Conservation (phyloP, 2,797 vertebrate genomes). For the Hapalemur alaotrensis region DNA sequence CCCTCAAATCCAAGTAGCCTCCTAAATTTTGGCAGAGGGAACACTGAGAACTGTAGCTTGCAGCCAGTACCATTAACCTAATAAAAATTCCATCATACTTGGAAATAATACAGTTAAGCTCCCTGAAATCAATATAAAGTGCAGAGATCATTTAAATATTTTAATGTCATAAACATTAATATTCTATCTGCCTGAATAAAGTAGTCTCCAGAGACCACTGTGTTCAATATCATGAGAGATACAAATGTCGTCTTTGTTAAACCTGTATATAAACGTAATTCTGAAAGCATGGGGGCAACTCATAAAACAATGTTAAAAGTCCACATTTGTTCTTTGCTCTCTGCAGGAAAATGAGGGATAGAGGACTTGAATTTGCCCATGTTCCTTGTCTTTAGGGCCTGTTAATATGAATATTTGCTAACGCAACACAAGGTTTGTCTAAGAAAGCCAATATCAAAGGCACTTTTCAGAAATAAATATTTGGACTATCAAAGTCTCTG, state of each 20-base stretch:
- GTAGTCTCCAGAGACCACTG: neutral
- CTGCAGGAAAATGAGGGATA: neutral
- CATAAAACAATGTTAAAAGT: neutral
- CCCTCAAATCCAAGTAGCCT: neutral
- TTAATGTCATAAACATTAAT: conserved; percentile 17
- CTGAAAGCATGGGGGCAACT: neutral
- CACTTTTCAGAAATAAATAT: conserved; percentile 20
- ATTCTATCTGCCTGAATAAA: conserved; percentile 1
- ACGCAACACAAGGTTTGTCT: neutral
- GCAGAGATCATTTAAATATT: conserved; percentile 54
- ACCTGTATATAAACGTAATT: neutral
- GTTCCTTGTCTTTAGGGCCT: neutral
- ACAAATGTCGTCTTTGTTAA: neutral
- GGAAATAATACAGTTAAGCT: conserved; percentile 35
- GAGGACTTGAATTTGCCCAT: neutral
- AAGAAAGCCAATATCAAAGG: neutral
- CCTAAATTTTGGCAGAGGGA: conserved; percentile 9
- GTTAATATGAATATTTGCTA: neutral
- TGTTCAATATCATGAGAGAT: neutral
- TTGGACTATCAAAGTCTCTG: neutral
- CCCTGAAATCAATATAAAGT: conserved; percentile 40
- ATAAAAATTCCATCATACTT: conserved; percentile 44
- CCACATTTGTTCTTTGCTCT: neutral
- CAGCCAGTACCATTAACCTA: neutral
- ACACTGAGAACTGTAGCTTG: conserved; percentile 40